Evolutionary conservation across 2,797 vertebrate genomes (phyloP).

Genomic region (Alauda arvensis): DNA sequence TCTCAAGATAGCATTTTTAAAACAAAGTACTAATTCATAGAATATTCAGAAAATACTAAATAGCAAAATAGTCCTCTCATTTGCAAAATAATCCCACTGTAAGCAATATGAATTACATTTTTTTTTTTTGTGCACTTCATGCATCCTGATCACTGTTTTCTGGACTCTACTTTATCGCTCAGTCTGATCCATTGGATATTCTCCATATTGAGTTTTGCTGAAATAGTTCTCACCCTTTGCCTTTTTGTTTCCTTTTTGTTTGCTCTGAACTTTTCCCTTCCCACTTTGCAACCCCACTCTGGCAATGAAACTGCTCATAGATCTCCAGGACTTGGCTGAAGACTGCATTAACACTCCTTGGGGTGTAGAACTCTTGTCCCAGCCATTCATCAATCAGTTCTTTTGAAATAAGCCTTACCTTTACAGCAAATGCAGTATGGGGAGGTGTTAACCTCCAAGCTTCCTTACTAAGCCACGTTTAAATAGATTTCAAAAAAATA

Average conservation of each 20-base stretch:
- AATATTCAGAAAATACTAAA: constrained; percentile 24
- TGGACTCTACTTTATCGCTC: background rate
- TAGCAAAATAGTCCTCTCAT: background rate
- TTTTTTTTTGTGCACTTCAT: background rate
- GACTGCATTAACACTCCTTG: background rate
- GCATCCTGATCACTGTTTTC: background rate
- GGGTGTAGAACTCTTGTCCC: background rate
- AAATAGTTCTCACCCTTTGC: background rate
- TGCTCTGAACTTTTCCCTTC: background rate
- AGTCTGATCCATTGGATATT: background rate
- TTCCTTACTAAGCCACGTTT: background rate
- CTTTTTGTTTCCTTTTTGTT: background rate
- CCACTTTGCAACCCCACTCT: background rate
- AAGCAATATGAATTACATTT: background rate
- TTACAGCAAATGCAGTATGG: background rate
- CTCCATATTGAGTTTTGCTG: background rate
- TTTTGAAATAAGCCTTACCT: background rate
- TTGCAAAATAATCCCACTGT: background rate
- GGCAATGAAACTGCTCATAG: background rate
- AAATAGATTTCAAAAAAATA: background rate
- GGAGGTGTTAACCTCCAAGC: background rate
- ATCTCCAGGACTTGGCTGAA: background rate
- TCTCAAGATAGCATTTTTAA: background rate
- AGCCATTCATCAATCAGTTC: background rate
- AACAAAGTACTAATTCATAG: constrained; percentile 33